Base-by-base conservation (phyloP, 2,888 invertebrate genomes). In the Drosophila ustulata region DNA sequence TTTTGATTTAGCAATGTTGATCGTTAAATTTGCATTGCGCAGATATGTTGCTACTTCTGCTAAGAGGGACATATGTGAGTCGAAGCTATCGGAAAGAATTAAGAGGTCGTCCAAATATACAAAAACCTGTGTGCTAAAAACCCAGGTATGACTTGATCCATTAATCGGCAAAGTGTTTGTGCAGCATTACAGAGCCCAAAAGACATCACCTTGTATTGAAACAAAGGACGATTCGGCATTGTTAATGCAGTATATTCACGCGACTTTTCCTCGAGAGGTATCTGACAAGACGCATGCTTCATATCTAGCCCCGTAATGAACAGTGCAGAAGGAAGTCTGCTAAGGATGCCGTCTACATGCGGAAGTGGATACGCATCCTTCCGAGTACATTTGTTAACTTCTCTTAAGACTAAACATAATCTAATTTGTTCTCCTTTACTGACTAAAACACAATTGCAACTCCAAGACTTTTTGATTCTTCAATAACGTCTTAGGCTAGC, bases 361-460 rank as follows among this genome's bases (percentile, higher is more conserved):
- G 53, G 41, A 9, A 53, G 28, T 1, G 28, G 41, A 28, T 30
- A 9, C 7, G 47, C 47, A 47, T 30, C 47, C 8, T 30, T 47
- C 7, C 13, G 18, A 7, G 28, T 30, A 1, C 4, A n/a, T 3
- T 43, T 43, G 23, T 43, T 55, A 9, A 55, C 30, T 11, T 43
- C 30, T 7, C 55, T 28, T 3, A 30, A 28, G 9, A 43, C 55
- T 2, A 55, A 18, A 8, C 30, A 55, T 4, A 43, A 23, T 3
- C 47, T 6, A 8, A 30, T 8, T 9, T 47, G 30, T 0, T 7
- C 47, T 28, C 28, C 28, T 13, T 30, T 47, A 3, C 4, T 28
- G 3, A 47, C 30, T 5, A 47, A 5, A 13, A 26, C 13, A 6
- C n/a, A 28, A 8, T n/a, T 26, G 13, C 28, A 13, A 8, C 13